These are phyloP conservation scores for Trialeurodes vaporariorum DNA, from an alignment of 1,140 invertebrate species.

Conservation along the genomic window DNA sequence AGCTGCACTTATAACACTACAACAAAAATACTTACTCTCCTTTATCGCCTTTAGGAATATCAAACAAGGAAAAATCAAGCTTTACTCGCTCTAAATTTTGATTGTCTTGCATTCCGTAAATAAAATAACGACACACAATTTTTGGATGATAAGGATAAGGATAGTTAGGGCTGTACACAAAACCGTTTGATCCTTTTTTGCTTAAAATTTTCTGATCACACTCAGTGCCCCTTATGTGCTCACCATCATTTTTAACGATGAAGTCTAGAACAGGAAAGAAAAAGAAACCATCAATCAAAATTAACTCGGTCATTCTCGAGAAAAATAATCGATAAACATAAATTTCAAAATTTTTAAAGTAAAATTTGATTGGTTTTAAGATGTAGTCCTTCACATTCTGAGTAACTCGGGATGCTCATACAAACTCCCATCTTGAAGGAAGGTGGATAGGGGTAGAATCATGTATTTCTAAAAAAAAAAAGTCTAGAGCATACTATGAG, in stretches of 20 bases:
- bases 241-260: slow-evolving; percentile 79
- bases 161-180: slow-evolving; percentile 89
- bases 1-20: no score
- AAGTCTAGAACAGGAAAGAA: slow-evolving; percentile 55
- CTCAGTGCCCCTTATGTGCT: slow-evolving; percentile 88
- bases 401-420: no score
- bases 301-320: no score
- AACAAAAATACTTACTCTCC: slow-evolving; percentile 49
- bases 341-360: not conserved
- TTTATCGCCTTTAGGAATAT: slow-evolving; percentile 70
- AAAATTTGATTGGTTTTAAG: not conserved
- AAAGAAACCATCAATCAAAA: no score
- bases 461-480: no score
- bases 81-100: slow-evolving; percentile 87
- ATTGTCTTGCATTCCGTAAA: slow-evolving; percentile 91
- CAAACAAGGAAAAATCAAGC: slow-evolving; percentile 75
- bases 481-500: no score
- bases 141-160: slow-evolving; percentile 88
- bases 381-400: not conserved
- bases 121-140: slow-evolving; percentile 92
- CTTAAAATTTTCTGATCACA: slow-evolving; percentile 95
- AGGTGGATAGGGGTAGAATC: no score
- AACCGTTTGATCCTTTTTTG: slow-evolving; percentile 79
- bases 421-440: no score
- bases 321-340: no score